phyloP scores from a whole-genome alignment of 2,113 vertebrate species.

The Dendrocopos noguchii region DNA sequence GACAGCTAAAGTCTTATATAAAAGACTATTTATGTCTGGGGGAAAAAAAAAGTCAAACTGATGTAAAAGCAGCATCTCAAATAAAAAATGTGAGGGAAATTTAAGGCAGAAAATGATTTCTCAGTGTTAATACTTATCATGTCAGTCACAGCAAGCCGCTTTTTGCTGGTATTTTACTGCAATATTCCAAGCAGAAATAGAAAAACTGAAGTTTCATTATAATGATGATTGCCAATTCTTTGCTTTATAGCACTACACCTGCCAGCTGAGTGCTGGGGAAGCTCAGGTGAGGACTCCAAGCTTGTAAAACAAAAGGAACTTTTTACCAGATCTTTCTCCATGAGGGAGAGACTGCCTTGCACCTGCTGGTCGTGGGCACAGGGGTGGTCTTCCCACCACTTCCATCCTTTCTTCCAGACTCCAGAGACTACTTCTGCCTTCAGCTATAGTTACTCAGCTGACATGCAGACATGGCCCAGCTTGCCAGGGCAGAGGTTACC shows the following conservation, averaged over 20 bases:
- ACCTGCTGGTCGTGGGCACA: neutral
- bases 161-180: neutral
- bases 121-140: neutral
- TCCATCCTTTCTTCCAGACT: neutral
- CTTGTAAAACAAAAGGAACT: neutral
- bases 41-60: neutral
- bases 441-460: neutral
- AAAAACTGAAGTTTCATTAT: neutral
- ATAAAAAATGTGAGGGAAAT: slow-evolving; percentile 4
- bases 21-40: neutral
- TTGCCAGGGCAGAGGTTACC: neutral
- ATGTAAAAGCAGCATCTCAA: neutral
- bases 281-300: neutral
- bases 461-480: neutral
- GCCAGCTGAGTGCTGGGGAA: neutral
- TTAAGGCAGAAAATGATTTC: neutral
- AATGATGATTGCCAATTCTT: neutral
- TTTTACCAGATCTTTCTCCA: neutral
- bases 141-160: neutral
- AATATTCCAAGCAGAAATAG: neutral
- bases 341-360: neutral
- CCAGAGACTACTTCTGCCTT: neutral
- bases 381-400: neutral
- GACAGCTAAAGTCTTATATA: slow-evolving; percentile 6
- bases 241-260: neutral